A percentile compares a stretch with the other conserved stretches of the same genome.
Conservation (phyloP, 2,888 invertebrate species). For the Volucella bombylans region DNA sequence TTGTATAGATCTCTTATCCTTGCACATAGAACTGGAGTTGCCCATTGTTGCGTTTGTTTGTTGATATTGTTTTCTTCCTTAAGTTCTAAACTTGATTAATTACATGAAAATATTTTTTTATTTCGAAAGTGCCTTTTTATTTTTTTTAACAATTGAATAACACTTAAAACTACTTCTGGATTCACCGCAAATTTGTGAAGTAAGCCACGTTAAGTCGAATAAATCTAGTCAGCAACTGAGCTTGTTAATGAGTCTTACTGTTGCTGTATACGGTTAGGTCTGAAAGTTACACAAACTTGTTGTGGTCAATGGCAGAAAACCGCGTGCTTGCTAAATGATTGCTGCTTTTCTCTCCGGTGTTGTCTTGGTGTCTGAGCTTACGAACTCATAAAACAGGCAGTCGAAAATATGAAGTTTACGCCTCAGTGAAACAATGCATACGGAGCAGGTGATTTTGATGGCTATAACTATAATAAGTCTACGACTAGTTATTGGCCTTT, state of each 20-base stretch:
- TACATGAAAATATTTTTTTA: slow-evolving; percentile 19
- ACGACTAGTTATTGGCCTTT: slow-evolving; percentile 19
- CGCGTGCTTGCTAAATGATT: slow-evolving; percentile 15
- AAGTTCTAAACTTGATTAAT: neutral
- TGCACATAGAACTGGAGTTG: slow-evolving; percentile 81
- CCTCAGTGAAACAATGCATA: slow-evolving; percentile 36
- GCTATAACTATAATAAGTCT: neutral
- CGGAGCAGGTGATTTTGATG: slow-evolving; percentile 35
- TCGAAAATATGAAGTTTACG: slow-evolving; percentile 37
- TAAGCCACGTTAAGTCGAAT: slow-evolving; percentile 58
- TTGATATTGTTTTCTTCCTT: neutral
- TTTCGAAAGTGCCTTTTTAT: neutral
- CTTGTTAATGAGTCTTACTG: slow-evolving; percentile 48
- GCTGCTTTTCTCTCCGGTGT: slow-evolving; percentile 40
- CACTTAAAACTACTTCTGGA: slow-evolving; percentile 19
- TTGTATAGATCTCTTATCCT: slow-evolving; percentile 79
- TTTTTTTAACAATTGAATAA: slow-evolving; percentile 4
- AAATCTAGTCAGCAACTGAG: slow-evolving; percentile 60
- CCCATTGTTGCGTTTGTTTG: slow-evolving; percentile 77
- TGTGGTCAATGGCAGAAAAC: slow-evolving; percentile 29
- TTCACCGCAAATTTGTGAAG: slow-evolving; percentile 33
- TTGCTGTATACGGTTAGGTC: slow-evolving; percentile 12
- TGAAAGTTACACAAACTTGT: slow-evolving; percentile 52
- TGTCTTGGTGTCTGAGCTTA: slow-evolving; percentile 4
- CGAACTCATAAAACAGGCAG: slow-evolving; percentile 37